phyloP scores from a whole-genome alignment of 2,113 vertebrate genomes.

The Neodon shergylaensis region DNA sequence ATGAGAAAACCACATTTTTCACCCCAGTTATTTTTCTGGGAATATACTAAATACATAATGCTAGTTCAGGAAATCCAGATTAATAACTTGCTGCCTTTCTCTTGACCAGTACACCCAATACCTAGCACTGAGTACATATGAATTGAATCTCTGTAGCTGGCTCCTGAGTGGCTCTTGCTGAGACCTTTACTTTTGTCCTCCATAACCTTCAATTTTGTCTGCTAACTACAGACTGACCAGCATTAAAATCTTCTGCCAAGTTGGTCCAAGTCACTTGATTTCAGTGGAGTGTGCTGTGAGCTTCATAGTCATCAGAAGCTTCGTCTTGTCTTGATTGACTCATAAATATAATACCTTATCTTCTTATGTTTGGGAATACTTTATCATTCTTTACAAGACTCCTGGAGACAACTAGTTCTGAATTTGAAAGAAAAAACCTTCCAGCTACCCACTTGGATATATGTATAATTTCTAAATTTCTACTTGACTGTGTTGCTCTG shows the following conservation, averaged over 20 bases:
- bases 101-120: background rate
- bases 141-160: background rate
- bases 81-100: background rate
- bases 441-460: background rate
- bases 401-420: background rate
- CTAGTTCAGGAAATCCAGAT: background rate
- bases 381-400: background rate
- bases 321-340: background rate
- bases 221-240: background rate
- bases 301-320: conserved; percentile 57
- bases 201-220: background rate
- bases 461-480: no score
- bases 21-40: background rate
- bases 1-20: background rate
- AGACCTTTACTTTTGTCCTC: background rate
- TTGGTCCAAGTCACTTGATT: background rate
- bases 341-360: background rate
- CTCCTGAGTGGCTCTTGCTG: background rate
- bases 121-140: background rate
- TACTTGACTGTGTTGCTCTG: rapidly evolving
- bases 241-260: background rate
- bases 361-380: background rate
- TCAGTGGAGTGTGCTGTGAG: conserved; percentile 79
- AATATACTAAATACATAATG: background rate
- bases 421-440: background rate